These are phyloP conservation scores for Ursus arctos DNA, from an alignment of 2,113 vertebrate species.

Conservation along the genomic window DNA sequence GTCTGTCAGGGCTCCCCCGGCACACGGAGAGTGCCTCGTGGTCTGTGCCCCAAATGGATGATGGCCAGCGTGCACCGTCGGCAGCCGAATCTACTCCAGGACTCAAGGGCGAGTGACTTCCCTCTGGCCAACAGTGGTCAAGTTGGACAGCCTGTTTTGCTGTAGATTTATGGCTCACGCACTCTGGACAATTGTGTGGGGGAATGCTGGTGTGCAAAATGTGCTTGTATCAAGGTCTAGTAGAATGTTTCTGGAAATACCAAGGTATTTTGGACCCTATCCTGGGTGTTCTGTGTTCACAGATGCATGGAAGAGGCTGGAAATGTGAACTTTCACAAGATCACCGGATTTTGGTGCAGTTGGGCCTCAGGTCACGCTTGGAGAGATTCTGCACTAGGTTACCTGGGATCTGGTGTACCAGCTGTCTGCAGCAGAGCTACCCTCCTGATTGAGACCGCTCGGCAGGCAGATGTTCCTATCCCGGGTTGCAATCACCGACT, in stretches of 20 bases:
- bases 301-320: not conserved
- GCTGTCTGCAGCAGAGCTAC: accelerated
- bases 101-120: constrained; percentile 26
- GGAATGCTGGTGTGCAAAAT: not conserved
- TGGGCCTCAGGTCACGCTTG: accelerated
- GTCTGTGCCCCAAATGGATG: constrained; percentile 76
- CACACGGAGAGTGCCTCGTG: constrained; percentile 57
- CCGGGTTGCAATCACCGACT: not conserved
- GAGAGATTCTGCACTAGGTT: not conserved
- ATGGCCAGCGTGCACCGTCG: constrained; percentile 58
- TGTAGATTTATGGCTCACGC: not conserved
- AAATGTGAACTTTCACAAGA: not conserved
- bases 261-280: not conserved
- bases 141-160: not conserved
- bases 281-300: not conserved
- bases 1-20: not conserved
- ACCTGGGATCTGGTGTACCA: accelerated
- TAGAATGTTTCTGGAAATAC: not conserved
- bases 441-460: too few species aligned
- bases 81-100: constrained; percentile 62
- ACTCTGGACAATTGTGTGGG: not conserved
- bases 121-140: not conserved
- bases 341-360: not conserved
- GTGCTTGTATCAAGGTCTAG: too few species aligned
- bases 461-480: too few species aligned